A percentile compares a stretch with the other conserved stretches of the same genome.
Conservation (phyloP, 2,113 vertebrate species). For the Donacobius atricapilla region DNA sequence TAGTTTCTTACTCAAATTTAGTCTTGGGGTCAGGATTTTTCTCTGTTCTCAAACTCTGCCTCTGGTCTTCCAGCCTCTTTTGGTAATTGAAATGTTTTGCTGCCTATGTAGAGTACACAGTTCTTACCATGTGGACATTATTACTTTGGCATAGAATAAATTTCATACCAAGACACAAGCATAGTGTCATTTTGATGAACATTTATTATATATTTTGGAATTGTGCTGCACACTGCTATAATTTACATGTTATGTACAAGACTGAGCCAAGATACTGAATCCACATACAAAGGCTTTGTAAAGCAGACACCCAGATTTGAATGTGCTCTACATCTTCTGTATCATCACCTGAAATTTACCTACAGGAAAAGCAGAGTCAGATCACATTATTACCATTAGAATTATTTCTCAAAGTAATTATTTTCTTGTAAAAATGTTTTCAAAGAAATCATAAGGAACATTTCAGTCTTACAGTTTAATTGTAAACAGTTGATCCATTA, state of each 20-base stretch:
- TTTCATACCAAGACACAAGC: background rate
- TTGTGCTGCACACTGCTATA: background rate
- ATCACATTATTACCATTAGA: background rate
- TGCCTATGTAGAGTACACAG: background rate
- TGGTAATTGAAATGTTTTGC: background rate
- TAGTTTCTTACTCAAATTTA: background rate
- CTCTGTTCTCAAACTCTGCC: background rate
- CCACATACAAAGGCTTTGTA: background rate
- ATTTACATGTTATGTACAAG: slow-evolving; percentile 44
- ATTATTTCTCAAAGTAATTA: background rate
- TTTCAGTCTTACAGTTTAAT: background rate
- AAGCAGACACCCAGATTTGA: background rate
- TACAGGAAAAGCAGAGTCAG: slow-evolving; percentile 52
- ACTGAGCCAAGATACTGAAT: background rate
- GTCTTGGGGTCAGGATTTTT: background rate
- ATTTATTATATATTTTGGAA: slow-evolving; percentile 23
- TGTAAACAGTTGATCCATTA: background rate
- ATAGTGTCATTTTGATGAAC: background rate
- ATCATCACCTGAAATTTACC: slow-evolving; percentile 99
- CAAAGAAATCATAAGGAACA: background rate
- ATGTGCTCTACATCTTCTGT: slow-evolving; percentile 84
- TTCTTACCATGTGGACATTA: background rate
- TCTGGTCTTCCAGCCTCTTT: background rate
- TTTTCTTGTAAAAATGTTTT: background rate
- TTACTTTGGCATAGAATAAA: background rate